A percentile compares a stretch with the other conserved stretches of the same genome.
phyloP scores from a whole-genome alignment of 2,888 invertebrate species.

The Acrocera orbiculus region DNA sequence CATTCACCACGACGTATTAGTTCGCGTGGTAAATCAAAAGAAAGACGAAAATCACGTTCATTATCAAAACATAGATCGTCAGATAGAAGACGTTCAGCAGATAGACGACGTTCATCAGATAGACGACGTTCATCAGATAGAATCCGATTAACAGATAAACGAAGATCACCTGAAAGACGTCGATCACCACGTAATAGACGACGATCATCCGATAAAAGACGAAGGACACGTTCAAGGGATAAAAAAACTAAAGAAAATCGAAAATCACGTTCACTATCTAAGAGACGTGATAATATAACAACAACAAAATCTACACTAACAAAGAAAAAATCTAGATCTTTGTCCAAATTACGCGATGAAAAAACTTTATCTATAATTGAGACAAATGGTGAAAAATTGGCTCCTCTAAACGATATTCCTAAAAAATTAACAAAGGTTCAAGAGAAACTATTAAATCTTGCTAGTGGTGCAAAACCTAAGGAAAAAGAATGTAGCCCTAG shows the following conservation, averaged over 20 bases:
- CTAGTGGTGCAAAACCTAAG: conserved; percentile 30
- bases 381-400: too few species aligned
- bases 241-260: too few species aligned
- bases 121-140: conserved; percentile 19
- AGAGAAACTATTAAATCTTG: conserved; percentile 43
- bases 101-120: conserved; percentile 17
- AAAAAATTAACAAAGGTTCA: conserved; percentile 37
- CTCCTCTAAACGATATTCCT: conserved; percentile 11
- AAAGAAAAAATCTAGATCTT: conserved; percentile 15
- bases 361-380: not conserved
- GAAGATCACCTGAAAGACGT: conserved; percentile 14
- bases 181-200: conserved; percentile 16
- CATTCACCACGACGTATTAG: conserved; percentile 15
- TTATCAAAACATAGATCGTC: not conserved
- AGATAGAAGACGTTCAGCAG: conserved; percentile 15
- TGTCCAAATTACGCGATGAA: conserved; percentile 13
- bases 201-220: conserved; percentile 15
- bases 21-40: conserved; percentile 6
- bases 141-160: too few species aligned
- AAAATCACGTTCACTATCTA: too few species aligned
- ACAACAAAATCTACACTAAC: conserved; percentile 14
- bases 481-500: conserved; percentile 13
- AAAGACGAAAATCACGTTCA: too few species aligned
- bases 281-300: conserved; percentile 1
- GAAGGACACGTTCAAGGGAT: conserved; percentile 14